These are phyloP conservation scores for Salpingus planirostris DNA, from an alignment of 2,888 invertebrate genomes.

Conservation along the genomic window DNA sequence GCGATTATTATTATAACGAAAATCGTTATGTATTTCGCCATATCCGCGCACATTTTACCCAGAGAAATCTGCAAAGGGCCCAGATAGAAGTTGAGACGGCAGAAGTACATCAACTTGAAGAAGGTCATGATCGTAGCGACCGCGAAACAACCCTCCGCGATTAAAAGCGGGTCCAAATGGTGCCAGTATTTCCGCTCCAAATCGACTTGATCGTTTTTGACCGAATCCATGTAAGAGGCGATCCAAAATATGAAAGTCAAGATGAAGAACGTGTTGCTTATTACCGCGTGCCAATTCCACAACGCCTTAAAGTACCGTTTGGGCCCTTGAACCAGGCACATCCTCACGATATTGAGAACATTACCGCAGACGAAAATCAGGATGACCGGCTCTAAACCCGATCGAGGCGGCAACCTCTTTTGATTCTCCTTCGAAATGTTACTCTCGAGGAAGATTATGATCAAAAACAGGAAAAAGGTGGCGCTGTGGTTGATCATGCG, in stretches of 20 bases:
- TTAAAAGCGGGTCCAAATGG: constrained; percentile 52
- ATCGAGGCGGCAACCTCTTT: constrained; percentile 50
- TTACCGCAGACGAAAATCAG: constrained; percentile 48
- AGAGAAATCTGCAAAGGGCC: constrained; percentile 60
- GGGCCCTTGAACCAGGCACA: constrained; percentile 50
- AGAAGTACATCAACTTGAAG: constrained; percentile 53
- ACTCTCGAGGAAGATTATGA: constrained; percentile 52
- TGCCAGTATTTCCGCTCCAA: constrained; percentile 59
- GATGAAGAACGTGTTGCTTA: constrained; percentile 50
- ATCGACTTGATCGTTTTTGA: constrained; percentile 40
- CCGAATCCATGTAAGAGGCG: constrained; percentile 47
- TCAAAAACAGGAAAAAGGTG: constrained; percentile 55
- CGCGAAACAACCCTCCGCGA: constrained; percentile 56
- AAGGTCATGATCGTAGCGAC: constrained; percentile 59
- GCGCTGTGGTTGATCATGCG: constrained; percentile 61
- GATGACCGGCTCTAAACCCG: constrained; percentile 44
- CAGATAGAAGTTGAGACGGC: constrained; percentile 53
- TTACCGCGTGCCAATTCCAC: constrained; percentile 58
- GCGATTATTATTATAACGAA: constrained; percentile 52
- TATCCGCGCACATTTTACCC: constrained; percentile 60
- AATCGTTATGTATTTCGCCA: constrained; percentile 53
- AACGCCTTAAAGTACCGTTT: constrained; percentile 47
- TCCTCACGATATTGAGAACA: constrained; percentile 48
- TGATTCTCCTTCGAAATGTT: constrained; percentile 50
- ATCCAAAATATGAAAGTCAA: constrained; percentile 56